Evolutionary conservation across 2,797 vertebrate genomes (phyloP).

Genomic region (Chanos chanos): DNA sequence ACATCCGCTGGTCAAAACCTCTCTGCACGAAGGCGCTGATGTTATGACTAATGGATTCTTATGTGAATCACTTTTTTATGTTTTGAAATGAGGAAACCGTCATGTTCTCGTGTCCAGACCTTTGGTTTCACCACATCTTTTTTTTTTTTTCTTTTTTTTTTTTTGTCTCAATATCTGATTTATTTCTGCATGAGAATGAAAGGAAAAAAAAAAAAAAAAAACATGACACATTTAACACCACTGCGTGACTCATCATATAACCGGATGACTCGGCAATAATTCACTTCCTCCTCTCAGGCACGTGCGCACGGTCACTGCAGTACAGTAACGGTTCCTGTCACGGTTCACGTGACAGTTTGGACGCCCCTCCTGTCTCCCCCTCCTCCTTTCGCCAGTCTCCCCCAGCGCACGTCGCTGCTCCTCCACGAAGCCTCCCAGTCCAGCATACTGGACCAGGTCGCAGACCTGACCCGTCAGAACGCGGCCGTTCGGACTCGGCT

Average conservation of each 20-base stretch:
- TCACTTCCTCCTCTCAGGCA: background rate
- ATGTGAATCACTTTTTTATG: no score
- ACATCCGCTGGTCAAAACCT: no score
- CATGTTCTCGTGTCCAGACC: no score
- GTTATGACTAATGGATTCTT: no score
- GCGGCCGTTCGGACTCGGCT: constrained; percentile 74
- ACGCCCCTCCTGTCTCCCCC: constrained; percentile 41
- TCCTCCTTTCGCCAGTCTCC: constrained; percentile 52
- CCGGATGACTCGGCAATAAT: no score
- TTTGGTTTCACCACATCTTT: no score
- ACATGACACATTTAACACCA: no score
- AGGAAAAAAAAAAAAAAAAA: background rate
- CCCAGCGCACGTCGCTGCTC: constrained; percentile 24
- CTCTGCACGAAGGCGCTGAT: no score
- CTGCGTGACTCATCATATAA: no score
- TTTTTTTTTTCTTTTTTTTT: background rate
- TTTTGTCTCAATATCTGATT: no score
- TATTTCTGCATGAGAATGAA: background rate
- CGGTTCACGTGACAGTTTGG: constrained; percentile 48
- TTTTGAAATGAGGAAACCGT: no score
- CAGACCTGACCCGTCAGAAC: constrained; percentile 77
- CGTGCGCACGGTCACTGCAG: constrained; percentile 2
- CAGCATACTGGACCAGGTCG: constrained; percentile 70
- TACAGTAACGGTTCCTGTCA: constrained; percentile 14
- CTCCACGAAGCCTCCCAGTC: constrained; percentile 48